Evolutionary conservation across 2,797 vertebrate genomes (phyloP).

Genomic region (Lateolabrax maculatus): DNA sequence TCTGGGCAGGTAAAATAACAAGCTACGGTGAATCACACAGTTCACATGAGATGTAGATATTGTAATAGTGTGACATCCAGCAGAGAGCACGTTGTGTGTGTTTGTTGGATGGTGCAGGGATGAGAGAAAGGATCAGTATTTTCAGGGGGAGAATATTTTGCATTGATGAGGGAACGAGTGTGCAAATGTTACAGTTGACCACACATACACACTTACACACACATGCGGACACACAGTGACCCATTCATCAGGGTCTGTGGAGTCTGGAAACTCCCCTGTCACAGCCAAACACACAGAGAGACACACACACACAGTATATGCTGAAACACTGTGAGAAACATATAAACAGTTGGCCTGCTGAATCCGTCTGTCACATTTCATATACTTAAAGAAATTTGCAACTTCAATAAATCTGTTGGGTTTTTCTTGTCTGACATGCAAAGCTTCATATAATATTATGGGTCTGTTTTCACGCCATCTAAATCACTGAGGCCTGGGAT

Average conservation of each 20-base stretch:
- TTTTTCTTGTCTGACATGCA: conserved; percentile 68
- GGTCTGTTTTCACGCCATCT: conserved; percentile 64
- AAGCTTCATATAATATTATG: conserved; percentile 73
- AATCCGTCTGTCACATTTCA: conserved; percentile 69
- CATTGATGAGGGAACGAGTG: conserved; percentile 70
- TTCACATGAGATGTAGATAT: conserved; percentile 8
- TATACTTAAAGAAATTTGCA: conserved; percentile 52
- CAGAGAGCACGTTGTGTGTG: neutral
- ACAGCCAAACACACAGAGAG: conserved; percentile 71
- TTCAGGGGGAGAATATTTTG: conserved; percentile 55
- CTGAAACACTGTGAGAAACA: conserved; percentile 59
- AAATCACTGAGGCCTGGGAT: conserved; percentile 56
- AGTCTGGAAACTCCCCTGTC: conserved; percentile 83
- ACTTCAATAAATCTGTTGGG: conserved; percentile 63
- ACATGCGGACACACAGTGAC: conserved; percentile 66
- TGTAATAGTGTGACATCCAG: neutral
- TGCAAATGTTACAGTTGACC: conserved; percentile 61
- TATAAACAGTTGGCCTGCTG: conserved; percentile 58
- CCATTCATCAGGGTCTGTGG: conserved; percentile 78
- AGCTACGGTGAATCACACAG: conserved; percentile 42
- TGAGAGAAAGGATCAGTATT: conserved; percentile 39
- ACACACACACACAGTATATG: conserved; percentile 41
- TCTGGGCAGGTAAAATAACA: conserved; percentile 68
- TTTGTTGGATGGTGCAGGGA: conserved; percentile 20
- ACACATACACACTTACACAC: conserved; percentile 21